phyloP scores from a whole-genome alignment of 2,797 vertebrate species.

The Sebastiscus albofasciatus region DNA sequence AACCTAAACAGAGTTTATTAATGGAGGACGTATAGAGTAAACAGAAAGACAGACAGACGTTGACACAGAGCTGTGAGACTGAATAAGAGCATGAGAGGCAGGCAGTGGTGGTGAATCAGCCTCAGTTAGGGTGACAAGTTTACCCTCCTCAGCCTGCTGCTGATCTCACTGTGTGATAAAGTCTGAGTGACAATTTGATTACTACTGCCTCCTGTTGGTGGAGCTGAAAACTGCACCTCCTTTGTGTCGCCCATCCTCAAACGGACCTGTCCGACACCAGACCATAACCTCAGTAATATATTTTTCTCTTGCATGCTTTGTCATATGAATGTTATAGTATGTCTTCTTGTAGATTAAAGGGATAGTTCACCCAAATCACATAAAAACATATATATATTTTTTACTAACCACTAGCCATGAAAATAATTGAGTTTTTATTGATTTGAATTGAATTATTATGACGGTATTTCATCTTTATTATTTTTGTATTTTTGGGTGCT shows the following conservation, averaged over 20 bases:
- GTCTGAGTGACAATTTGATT: conserved; percentile 61
- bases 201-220: conserved; percentile 76
- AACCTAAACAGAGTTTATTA: conserved; percentile 21
- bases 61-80: conserved; percentile 53
- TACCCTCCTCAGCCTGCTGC: conserved; percentile 43
- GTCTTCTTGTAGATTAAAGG: neutral
- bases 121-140: conserved; percentile 61
- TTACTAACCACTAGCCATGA: neutral
- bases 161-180: conserved; percentile 44
- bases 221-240: conserved; percentile 48
- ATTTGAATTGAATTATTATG: neutral
- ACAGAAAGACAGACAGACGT: conserved; percentile 33
- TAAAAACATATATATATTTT: neutral
- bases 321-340: neutral
- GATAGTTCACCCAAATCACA: neutral
- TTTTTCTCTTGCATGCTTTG: neutral
- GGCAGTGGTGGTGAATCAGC: conserved; percentile 63
- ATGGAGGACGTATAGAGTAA: conserved; percentile 3
- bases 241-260: conserved; percentile 58
- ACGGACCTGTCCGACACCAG: conserved; percentile 34
- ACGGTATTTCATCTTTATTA: neutral
- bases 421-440: neutral
- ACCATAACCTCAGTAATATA: neutral
- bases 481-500: neutral
- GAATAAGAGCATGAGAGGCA: conserved; percentile 51